These are phyloP conservation scores for Mimas tiliae DNA, from an alignment of 2,888 invertebrate genomes.

Conservation along the genomic window DNA sequence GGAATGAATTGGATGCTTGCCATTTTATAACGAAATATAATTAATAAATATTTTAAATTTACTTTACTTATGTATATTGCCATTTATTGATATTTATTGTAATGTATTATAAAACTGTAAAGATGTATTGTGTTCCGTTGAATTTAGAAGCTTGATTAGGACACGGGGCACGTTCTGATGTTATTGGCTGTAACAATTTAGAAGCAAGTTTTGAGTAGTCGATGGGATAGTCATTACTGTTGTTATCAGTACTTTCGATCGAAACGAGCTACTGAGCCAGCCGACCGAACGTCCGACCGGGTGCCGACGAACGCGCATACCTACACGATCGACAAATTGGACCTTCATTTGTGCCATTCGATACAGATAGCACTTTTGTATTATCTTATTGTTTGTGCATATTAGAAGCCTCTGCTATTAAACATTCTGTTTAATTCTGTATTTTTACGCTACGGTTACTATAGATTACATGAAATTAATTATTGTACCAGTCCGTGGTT, in stretches of 20 bases:
- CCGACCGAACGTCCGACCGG: conserved; percentile 34
- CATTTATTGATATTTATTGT: not conserved
- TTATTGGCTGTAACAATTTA: conserved; percentile 36
- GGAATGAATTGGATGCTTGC: conserved; percentile 8
- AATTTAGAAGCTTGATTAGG: not conserved
- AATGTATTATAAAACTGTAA: no score
- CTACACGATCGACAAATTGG: conserved; percentile 54
- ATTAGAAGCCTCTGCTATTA: no score
- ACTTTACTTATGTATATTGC: not conserved
- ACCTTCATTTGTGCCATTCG: conserved; percentile 47
- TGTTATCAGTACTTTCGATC: conserved; percentile 66
- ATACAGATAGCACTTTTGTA: conserved; percentile 9
- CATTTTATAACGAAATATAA: conserved; percentile 1
- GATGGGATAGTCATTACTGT: conserved; percentile 61
- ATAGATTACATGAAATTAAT: no score
- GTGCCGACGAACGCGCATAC: conserved; percentile 42
- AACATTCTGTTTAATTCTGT: no score
- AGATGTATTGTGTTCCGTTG: not conserved
- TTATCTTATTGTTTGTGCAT: not conserved
- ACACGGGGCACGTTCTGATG: not conserved
- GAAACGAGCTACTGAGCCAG: conserved; percentile 50
- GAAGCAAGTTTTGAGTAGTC: conserved; percentile 57
- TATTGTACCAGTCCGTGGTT: no score
- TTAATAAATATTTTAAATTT: conserved; percentile 8
- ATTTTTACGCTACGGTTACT: no score